Percentiles rank a stretch among this genome's conserved stretches.
Evolutionary conservation across 2,113 vertebrate genomes (phyloP).

Genomic region (Loxodonta africana): DNA sequence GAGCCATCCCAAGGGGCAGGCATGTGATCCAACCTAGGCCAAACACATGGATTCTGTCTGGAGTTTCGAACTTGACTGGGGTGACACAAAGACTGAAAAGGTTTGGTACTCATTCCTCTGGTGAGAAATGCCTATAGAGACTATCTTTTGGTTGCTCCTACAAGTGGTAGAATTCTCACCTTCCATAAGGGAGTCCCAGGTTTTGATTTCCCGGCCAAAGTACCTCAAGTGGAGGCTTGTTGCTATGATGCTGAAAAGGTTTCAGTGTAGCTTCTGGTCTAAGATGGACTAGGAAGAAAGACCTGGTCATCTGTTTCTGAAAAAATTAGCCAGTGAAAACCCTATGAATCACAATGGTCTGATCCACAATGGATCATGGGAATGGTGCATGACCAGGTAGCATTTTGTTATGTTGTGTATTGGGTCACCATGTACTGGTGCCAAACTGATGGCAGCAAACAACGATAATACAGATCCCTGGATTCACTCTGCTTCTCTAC

Average conservation of each 20-base stretch:
- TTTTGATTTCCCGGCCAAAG: not conserved
- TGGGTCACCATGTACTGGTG: not conserved
- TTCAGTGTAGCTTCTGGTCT: not conserved
- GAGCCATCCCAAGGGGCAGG: not conserved
- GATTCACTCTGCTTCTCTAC: not conserved
- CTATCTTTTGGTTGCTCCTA: not conserved
- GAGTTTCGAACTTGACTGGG: not conserved
- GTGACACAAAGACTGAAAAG: not conserved
- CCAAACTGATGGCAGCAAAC: not conserved
- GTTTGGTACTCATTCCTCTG: not conserved
- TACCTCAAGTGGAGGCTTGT: not conserved
- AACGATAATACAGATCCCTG: not conserved
- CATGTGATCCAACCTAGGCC: not conserved
- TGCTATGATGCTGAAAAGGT: not conserved
- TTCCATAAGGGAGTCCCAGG: not conserved
- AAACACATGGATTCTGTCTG: not conserved
- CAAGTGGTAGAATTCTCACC: not conserved
- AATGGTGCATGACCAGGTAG: not conserved
- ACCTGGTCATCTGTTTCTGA: not conserved
- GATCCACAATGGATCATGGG: not conserved
- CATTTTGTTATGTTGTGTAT: not conserved
- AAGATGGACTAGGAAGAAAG: not conserved
- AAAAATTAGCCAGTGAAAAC: not conserved
- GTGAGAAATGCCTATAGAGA: not conserved
- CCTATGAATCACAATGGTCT: not conserved